phyloP scores from a whole-genome alignment of 2,797 vertebrate genomes.

The Numenius phaeopus region DNA sequence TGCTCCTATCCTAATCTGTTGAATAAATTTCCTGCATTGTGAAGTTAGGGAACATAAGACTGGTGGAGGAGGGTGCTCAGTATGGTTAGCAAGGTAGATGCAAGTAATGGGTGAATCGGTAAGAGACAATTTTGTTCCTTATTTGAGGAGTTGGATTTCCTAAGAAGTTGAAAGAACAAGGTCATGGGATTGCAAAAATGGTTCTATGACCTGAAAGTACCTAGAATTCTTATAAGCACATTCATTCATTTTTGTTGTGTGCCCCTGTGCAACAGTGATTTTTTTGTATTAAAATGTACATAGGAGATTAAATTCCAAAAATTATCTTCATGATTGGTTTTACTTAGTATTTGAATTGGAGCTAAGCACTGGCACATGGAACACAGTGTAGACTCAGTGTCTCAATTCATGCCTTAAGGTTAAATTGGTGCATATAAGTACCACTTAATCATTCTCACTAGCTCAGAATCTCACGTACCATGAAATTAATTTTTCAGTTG shows the following conservation, averaged over 20 bases:
- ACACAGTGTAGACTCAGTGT: neutral
- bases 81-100: neutral
- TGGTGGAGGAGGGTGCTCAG: neutral
- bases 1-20: neutral
- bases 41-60: neutral
- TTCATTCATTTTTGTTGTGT: neutral
- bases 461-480: conserved; percentile 15
- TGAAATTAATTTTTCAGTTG: conserved; percentile 56
- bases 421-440: neutral
- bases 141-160: neutral
- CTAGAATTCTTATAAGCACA: neutral
- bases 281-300: neutral
- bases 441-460: conserved; percentile 21
- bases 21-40: neutral
- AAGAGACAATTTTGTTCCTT: neutral
- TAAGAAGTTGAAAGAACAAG: neutral
- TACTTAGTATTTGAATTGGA: neutral
- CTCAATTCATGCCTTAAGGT: conserved; percentile 1
- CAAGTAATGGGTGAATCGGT: neutral
- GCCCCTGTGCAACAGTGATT: neutral
- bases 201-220: neutral
- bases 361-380: neutral
- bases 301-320: neutral
- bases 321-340: neutral
- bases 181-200: neutral